These are phyloP conservation scores for Camponotus vicinus DNA, from an alignment of 1,140 invertebrate species.

Conservation along the genomic window DNA sequence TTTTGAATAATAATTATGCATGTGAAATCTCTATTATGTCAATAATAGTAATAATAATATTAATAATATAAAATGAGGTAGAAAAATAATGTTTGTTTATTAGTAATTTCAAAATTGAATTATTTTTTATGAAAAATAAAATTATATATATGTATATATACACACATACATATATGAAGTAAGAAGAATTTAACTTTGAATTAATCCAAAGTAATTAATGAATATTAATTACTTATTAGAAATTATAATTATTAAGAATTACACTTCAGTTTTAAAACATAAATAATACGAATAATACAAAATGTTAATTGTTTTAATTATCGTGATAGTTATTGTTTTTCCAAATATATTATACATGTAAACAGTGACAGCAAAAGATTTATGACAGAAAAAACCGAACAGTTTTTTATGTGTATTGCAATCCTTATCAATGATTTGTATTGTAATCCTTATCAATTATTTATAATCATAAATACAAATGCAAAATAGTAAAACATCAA, in stretches of 20 bases:
- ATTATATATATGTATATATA: background rate
- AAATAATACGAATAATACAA: no score
- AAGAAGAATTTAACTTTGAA: no score
- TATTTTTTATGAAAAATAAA: slow-evolving; percentile 1
- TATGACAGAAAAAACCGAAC: background rate
- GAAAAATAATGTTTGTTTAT: background rate
- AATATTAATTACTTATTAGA: no score
- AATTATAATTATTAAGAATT: no score
- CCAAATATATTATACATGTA: background rate
- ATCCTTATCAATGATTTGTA: background rate
- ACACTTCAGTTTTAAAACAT: no score
- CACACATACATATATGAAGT: background rate
- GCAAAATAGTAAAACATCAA: background rate
- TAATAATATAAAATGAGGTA: background rate
- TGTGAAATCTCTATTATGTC: background rate
- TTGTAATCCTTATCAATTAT: slow-evolving; percentile 13
- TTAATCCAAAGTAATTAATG: no score
- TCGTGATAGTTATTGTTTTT: background rate
- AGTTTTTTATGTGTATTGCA: background rate
- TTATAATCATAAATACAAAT: slow-evolving; percentile 13
- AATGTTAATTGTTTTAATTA: no score
- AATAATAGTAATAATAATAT: background rate
- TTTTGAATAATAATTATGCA: no score
- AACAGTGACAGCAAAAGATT: background rate
- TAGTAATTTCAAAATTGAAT: background rate